Percentiles rank a stretch among this genome's conserved stretches.
phyloP scores from a whole-genome alignment of 2,888 invertebrate genomes.

The Luffia ferchaultella region DNA sequence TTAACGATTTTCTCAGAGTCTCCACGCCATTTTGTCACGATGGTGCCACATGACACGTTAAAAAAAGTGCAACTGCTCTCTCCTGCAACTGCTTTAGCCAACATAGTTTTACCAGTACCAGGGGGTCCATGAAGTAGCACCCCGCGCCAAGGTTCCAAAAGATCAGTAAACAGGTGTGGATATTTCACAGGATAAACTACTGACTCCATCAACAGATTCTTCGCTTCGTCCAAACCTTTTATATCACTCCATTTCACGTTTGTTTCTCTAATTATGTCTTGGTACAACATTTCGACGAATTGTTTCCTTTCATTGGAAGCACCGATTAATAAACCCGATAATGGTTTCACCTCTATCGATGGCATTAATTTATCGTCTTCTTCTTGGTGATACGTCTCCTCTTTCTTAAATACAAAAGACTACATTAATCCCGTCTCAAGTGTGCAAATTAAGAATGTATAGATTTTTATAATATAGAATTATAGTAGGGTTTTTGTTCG shows the following conservation, averaged over 20 bases:
- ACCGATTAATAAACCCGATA: slow-evolving; percentile 30
- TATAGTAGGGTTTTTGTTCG: no score
- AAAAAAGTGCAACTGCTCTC: slow-evolving; percentile 87
- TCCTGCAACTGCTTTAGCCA: slow-evolving; percentile 88
- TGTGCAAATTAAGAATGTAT: no score
- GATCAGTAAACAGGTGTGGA: slow-evolving; percentile 74
- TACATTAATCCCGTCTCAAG: no score
- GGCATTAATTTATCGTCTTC: slow-evolving; percentile 19
- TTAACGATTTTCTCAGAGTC: slow-evolving; percentile 94
- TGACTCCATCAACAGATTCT: slow-evolving; percentile 84
- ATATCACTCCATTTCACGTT: slow-evolving; percentile 84
- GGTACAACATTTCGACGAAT: slow-evolving; percentile 71
- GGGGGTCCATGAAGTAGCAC: slow-evolving; percentile 70
- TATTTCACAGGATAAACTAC: slow-evolving; percentile 81
- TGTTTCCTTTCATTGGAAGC: slow-evolving; percentile 67
- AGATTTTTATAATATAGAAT: no score
- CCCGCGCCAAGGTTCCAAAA: slow-evolving; percentile 85
- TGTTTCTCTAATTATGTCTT: slow-evolving; percentile 69
- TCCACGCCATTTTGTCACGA: slow-evolving; percentile 96
- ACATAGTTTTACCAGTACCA: slow-evolving; percentile 87
- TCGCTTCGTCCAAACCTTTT: slow-evolving; percentile 72
- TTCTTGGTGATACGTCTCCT: no score
- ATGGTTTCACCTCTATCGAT: slow-evolving; percentile 33
- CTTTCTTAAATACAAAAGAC: no score
- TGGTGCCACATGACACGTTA: slow-evolving; percentile 87